phyloP scores from a whole-genome alignment of 2,113 vertebrate species.

The Myrmophylax atrothorax region DNA sequence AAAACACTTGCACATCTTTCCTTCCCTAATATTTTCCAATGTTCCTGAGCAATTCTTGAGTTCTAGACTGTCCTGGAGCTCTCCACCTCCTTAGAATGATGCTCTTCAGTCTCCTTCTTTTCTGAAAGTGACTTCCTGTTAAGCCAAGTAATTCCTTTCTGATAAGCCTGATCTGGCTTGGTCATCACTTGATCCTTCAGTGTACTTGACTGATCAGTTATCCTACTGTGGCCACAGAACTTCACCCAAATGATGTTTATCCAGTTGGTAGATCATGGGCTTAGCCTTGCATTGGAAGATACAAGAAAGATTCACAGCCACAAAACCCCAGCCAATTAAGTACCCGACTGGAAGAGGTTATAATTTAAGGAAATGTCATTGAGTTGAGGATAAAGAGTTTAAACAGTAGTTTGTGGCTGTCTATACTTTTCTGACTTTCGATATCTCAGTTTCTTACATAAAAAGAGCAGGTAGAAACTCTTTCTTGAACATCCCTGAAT shows the following conservation, averaged over 20 bases:
- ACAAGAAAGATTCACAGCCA: neutral
- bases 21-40: neutral
- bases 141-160: neutral
- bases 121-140: neutral
- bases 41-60: neutral
- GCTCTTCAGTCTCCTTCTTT: neutral
- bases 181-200: neutral
- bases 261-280: neutral
- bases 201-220: neutral
- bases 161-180: neutral
- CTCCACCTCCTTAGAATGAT: neutral
- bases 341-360: neutral
- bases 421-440: neutral
- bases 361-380: neutral
- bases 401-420: neutral
- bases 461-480: neutral
- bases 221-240: neutral
- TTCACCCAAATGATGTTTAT: neutral
- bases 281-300: neutral
- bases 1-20: neutral
- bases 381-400: neutral
- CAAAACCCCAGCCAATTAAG: neutral
- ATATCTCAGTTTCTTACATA: neutral
- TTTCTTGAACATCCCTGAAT: neutral
- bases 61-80: neutral